phyloP scores from a whole-genome alignment of 2,797 vertebrate species.

The Artibeus jamaicensis region DNA sequence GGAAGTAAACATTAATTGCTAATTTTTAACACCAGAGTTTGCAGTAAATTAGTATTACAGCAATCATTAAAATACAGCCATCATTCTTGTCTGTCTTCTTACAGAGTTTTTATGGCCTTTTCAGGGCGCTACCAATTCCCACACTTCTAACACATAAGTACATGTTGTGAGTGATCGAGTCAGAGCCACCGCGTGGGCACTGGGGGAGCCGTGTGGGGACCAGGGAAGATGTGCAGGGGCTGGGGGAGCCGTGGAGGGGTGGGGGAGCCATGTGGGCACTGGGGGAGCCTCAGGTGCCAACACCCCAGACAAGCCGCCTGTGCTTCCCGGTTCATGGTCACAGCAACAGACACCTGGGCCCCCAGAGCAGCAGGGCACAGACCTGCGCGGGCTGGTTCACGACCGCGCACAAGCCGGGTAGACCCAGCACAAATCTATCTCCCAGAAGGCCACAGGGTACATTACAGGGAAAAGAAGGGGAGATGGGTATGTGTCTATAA shows the following conservation, averaged over 20 bases:
- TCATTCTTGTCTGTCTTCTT: not conserved
- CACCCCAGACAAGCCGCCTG: fast-evolving
- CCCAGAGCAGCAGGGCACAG: not conserved
- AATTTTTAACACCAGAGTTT: not conserved
- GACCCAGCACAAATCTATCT: fast-evolving
- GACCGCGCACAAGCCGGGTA: not conserved
- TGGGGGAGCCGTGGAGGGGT: too few species aligned
- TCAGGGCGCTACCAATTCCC: not conserved
- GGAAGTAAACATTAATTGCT: not conserved
- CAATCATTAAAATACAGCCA: not conserved
- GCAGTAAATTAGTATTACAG: not conserved
- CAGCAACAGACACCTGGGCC: not conserved
- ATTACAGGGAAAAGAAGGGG: not conserved
- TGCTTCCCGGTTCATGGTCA: fast-evolving
- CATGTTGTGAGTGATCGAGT: too few species aligned
- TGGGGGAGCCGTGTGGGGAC: too few species aligned
- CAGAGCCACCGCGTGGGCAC: not conserved
- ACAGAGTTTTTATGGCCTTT: not conserved
- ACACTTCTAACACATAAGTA: not conserved
- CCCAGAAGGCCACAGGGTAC: not conserved
- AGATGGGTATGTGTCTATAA: not conserved
- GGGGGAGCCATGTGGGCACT: not conserved
- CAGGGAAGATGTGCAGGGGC: too few species aligned
- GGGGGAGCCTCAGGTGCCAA: not conserved
- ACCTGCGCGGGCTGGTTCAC: not conserved